phyloP scores from a whole-genome alignment of 2,888 invertebrate genomes.

The Lepidochrysops patricia region DNA sequence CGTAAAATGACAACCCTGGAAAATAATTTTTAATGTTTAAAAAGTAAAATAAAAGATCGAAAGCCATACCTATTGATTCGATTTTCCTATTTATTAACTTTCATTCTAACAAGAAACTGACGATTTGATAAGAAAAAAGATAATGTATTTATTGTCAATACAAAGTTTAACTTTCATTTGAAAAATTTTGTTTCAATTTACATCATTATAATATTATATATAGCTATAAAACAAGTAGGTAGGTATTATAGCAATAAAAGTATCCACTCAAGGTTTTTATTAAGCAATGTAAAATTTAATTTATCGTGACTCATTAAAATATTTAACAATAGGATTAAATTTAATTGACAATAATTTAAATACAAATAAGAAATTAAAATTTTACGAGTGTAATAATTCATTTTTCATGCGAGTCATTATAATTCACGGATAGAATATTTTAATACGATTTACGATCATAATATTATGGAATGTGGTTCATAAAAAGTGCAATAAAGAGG shows the following conservation, averaged over 20 bases:
- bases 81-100: too few species aligned
- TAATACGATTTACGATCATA: background rate
- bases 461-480: background rate
- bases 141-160: too few species aligned
- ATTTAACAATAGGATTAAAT: background rate
- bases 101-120: too few species aligned
- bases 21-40: too few species aligned
- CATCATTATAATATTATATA: too few species aligned
- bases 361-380: constrained; percentile 8
- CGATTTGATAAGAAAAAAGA: too few species aligned
- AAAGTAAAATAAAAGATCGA: too few species aligned
- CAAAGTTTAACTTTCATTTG: too few species aligned
- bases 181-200: background rate
- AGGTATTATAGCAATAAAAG: too few species aligned
- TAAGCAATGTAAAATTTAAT: constrained; percentile 4
- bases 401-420: background rate
- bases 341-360: background rate
- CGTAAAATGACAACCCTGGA: background rate
- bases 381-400: background rate
- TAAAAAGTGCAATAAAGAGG: background rate
- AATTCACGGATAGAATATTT: background rate
- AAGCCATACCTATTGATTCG: too few species aligned
- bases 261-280: constrained; percentile 1
- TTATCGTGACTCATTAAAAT: constrained; percentile 6
- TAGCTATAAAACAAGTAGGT: too few species aligned